Evolutionary conservation across 2,888 invertebrate genomes (phyloP), one percentile per base, ranked within the genome.

Genomic region (Oasisia sp.): DNA sequence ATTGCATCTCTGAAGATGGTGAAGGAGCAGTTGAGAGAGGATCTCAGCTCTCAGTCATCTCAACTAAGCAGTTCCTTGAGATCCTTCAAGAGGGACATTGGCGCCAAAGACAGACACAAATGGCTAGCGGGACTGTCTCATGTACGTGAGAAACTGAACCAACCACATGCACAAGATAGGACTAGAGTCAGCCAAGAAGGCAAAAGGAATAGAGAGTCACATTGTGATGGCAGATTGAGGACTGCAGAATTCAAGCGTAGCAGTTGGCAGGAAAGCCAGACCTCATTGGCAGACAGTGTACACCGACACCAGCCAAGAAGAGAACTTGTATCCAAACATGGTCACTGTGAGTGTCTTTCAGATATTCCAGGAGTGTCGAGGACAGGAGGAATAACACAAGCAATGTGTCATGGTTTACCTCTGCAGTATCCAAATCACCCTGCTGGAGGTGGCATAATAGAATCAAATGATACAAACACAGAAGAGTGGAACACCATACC

Each of bases 81-180:
- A 27, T 74, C 74, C 19, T 74, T 74, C 74, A 74, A 74, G 27
- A 74, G 74, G 74, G 74, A 74, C 74, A 5, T 74, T 7, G n/a
- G 74, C 74, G 27, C 74, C 74, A 74, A 74, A 74, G n/a, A 74
- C 74, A 74, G n/a, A 74, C 74, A 74, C 74, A 74, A 74, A 74
- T 27, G 14, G 19, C 74, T 74, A 74, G 74, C 74, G 7, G 74
- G 74, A 74, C 74, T 74, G 74, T 74, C 27, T 74, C 74, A 27
- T 19, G 74, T 74, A 19, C 74, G 74, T 74, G 27, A 74, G n/a
- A 74, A 27, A 27, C 74, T 74, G 74, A 74, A n/a, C 74, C 74
- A 74, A 27, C 74, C 74, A 74, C n/a, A 27, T 74, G 74, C 74
- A 27, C 74, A n/a, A 74, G 27, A 74, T 7, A 74, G 27, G 27